Percentiles rank a stretch among this genome's conserved stretches.
phyloP scores from a whole-genome alignment of 2,888 invertebrate species.

The Aphidoletes aphidimyza region DNA sequence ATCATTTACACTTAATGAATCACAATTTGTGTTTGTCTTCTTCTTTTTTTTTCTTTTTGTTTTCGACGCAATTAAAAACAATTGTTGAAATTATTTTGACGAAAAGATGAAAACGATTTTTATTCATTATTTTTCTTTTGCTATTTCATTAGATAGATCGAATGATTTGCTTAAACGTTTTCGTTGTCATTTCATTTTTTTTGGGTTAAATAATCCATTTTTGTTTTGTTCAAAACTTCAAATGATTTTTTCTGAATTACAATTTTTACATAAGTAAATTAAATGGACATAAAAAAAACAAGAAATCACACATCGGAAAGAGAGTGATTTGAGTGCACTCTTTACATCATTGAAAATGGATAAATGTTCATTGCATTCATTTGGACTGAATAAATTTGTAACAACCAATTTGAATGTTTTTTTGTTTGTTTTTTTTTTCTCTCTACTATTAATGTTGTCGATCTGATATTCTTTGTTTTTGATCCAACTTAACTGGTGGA shows the following conservation, averaged over 20 bases:
- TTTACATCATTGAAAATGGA: too few species aligned
- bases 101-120: conserved; percentile 32
- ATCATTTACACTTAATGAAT: too few species aligned
- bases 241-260: background rate
- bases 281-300: background rate
- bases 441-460: background rate
- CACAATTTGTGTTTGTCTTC: too few species aligned
- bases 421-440: too few species aligned
- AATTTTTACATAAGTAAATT: background rate
- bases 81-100: background rate
- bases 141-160: background rate
- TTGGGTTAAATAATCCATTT: background rate
- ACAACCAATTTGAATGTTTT: too few species aligned
- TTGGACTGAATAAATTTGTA: too few species aligned
- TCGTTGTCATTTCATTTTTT: conserved; percentile 19
- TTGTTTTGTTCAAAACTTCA: background rate
- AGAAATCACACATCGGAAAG: too few species aligned
- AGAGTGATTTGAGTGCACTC: too few species aligned
- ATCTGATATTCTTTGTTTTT: background rate
- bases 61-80: conserved; percentile 8
- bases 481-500: background rate
- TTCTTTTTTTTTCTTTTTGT: too few species aligned
- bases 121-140: background rate
- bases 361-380: too few species aligned
- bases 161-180: background rate